phyloP scores from a whole-genome alignment of 2,113 vertebrate genomes.

The Morone chrysops region DNA sequence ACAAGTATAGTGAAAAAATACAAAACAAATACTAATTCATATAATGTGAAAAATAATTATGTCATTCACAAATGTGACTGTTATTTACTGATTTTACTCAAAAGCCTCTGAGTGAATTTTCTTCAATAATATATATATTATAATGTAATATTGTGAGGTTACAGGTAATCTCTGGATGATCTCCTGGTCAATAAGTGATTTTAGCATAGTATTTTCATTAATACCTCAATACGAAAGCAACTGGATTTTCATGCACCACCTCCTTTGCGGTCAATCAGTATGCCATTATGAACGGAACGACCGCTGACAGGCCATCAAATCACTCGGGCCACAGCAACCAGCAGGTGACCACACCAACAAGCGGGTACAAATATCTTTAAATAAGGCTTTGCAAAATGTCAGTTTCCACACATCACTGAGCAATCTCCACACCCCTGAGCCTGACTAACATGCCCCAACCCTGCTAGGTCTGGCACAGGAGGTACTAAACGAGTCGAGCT shows the following conservation, averaged over 20 bases:
- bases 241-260: conserved; percentile 10
- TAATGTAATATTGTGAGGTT: neutral
- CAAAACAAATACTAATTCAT: conserved; percentile 7
- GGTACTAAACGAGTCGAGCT: conserved; percentile 23
- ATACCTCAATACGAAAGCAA: conserved; percentile 4
- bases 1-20: conserved; percentile 22
- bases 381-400: conserved; percentile 67
- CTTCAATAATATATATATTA: neutral
- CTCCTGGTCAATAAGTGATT: neutral
- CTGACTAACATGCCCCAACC: conserved; percentile 14
- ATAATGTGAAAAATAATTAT: neutral
- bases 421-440: conserved; percentile 38
- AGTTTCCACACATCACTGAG: conserved; percentile 60
- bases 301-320: conserved; percentile 46
- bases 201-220: conserved; percentile 9
- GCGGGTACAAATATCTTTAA: conserved; percentile 49
- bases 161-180: neutral
- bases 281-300: conserved; percentile 16
- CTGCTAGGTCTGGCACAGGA: conserved; percentile 19
- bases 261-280: conserved; percentile 33
- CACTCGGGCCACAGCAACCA: conserved; percentile 26
- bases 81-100: conserved; percentile 1
- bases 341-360: conserved; percentile 53
- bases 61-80: neutral
- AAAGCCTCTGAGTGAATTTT: neutral